These are phyloP conservation scores for Cardinalis cardinalis DNA, from an alignment of 2,113 vertebrate species.

Conservation along the genomic window DNA sequence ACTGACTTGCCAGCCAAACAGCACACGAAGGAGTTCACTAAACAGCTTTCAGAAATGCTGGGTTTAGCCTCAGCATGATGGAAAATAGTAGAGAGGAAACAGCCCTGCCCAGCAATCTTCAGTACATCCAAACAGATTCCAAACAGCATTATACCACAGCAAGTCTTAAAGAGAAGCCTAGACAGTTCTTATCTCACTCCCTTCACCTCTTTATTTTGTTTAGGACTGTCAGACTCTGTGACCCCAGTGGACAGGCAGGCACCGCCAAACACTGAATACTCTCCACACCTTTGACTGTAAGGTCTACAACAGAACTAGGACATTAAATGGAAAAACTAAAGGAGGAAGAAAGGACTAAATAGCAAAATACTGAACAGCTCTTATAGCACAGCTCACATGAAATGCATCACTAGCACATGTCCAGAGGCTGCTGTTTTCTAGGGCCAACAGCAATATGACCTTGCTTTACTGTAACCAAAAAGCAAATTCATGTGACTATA, in stretches of 20 bases:
- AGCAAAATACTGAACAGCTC: not conserved
- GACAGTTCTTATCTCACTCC: not conserved
- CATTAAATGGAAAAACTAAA: not conserved
- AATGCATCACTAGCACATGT: not conserved
- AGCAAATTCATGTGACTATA: not conserved
- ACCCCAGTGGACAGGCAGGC: not conserved
- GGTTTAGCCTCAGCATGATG: not conserved
- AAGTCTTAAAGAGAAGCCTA: not conserved
- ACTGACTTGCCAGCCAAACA: not conserved
- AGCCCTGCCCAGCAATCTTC: not conserved
- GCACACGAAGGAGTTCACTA: not conserved
- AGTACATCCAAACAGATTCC: not conserved
- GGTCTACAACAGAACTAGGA: not conserved
- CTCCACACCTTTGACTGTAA: fast-evolving
- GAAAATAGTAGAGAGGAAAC: not conserved
- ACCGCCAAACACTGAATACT: not conserved
- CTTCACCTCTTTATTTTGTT: not conserved
- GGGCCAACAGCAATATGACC: fast-evolving
- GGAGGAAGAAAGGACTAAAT: not conserved
- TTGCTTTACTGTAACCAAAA: not conserved
- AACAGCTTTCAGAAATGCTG: not conserved
- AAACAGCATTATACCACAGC: not conserved
- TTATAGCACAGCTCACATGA: not conserved
- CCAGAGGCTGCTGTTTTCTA: not conserved
- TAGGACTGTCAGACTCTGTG: not conserved